Base-by-base conservation (phyloP, 2,113 vertebrate species). In the Alligator sinensis region DNA sequence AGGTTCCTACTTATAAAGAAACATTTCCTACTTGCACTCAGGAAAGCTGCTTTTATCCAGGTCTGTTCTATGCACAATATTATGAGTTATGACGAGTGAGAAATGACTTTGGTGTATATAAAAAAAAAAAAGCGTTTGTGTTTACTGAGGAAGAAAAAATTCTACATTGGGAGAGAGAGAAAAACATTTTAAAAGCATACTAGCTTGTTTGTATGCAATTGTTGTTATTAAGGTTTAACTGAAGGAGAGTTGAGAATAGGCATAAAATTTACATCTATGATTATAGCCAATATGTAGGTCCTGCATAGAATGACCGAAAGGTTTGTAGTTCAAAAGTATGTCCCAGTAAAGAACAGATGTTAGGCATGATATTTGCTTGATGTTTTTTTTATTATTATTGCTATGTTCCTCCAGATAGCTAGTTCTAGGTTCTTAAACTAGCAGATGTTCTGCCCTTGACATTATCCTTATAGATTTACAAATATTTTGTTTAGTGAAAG, bases 341-440 rank as follows among this genome's bases (percentile, higher is more conserved):
- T 84, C 75, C 89, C 91, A 74, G 2, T 80, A 85, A 87, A 34
- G 30, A 94, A 68, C 38, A 55, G 81, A 80, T 94, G 62, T 93
- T 74, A 94, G 6, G 6, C 17, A 58, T 96, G 91, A 91, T 55
- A 93, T 95, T 89, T 80, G 22, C 19, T 88, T 76, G 75, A 68
- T 5, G 66, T 70, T 81, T 83, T 55, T 63, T 94, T 81, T 4
- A 47, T 47, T 47, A 47, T 47, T 38, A 38, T 79, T 80, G 82
- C 84, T 88, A 24, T 9, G 27, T 21, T 93, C 90, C 81, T 95
- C 11, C 47, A 81, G 70, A 95, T 59, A 89, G 63, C 72, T 66
- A 78, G 14, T 89, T 90, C 85, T 62, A 87, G 77, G 62, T 94
- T 78, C 82, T 14, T 57, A 34, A 94, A 80, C 30, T 75, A 88